Evolutionary conservation across 2,797 vertebrate genomes (phyloP).

Genomic region (Rhinophrynus dorsalis): DNA sequence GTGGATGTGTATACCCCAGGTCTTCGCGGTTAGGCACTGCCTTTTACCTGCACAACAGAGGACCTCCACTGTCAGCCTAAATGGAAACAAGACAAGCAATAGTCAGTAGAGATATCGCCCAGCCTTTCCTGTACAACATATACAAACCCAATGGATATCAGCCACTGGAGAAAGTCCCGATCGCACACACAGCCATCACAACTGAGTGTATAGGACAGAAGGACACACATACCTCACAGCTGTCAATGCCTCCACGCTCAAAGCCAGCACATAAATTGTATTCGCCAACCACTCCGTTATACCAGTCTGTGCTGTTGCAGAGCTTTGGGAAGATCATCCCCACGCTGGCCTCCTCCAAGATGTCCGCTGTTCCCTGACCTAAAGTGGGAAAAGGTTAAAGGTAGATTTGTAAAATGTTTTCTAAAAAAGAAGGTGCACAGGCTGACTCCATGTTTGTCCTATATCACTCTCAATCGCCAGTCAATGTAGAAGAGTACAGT

Average conservation of each 20-base stretch:
- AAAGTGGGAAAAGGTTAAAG: no score
- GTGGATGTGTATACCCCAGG: constrained; percentile 61
- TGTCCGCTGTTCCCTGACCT: not conserved
- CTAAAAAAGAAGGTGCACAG: no score
- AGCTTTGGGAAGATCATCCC: constrained; percentile 30
- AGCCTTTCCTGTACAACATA: no score
- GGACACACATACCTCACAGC: constrained; percentile 54
- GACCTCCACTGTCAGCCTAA: constrained; percentile 67
- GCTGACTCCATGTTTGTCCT: no score
- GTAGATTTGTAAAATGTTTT: no score
- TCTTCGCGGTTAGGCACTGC: constrained; percentile 54
- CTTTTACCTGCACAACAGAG: constrained; percentile 62
- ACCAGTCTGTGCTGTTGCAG: constrained; percentile 57
- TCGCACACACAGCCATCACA: not conserved
- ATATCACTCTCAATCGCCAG: no score
- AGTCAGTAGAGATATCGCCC: no score
- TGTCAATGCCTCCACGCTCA: constrained; percentile 53
- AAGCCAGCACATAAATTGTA: constrained; percentile 57
- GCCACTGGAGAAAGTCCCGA: not conserved
- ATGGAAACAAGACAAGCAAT: not conserved
- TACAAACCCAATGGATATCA: not conserved
- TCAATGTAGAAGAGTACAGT: no score
- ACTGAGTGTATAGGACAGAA: not conserved
- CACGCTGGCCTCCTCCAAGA: constrained; percentile 51
- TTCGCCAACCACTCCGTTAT: constrained; percentile 47